Percentiles rank a stretch among this genome's conserved stretches.
Conservation (phyloP, 1,140 invertebrate species). For the Nymphalis io region DNA sequence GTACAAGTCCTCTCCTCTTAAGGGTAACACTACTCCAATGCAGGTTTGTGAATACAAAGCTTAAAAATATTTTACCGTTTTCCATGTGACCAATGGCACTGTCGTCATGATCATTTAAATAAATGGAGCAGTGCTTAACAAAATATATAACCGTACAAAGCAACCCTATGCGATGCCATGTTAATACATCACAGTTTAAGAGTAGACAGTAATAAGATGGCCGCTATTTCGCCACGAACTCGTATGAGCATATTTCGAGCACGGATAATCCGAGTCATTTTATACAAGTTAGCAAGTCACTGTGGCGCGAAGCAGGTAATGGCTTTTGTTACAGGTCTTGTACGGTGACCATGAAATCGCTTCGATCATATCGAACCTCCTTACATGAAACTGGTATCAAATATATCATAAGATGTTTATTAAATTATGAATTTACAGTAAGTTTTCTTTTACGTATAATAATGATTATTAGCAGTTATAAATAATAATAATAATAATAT, state of each 20-base stretch:
- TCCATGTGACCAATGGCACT: too few species aligned
- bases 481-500: too few species aligned
- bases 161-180: background rate
- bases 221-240: slow-evolving; percentile 17
- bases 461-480: too few species aligned
- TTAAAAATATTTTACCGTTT: too few species aligned
- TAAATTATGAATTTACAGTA: too few species aligned
- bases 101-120: too few species aligned
- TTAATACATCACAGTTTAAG: background rate
- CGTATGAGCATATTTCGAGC: slow-evolving; percentile 35
- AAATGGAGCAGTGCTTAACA: too few species aligned
- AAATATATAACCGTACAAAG: background rate
- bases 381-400: background rate
- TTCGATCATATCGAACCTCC: background rate
- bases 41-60: too few species aligned
- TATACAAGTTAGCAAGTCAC: slow-evolving; percentile 39
- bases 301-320: slow-evolving; percentile 42
- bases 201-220: slow-evolving; percentile 22
- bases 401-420: background rate
- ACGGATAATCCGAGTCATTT: slow-evolving; percentile 44
- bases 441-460: too few species aligned
- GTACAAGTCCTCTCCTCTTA: too few species aligned
- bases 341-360: slow-evolving; percentile 28
- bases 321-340: slow-evolving; percentile 45
- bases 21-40: too few species aligned